Percentiles rank a stretch among this genome's conserved stretches.
These are phyloP conservation scores for Heterochromis multidens DNA, from an alignment of 2,113 vertebrate genomes.

Conservation along the genomic window DNA sequence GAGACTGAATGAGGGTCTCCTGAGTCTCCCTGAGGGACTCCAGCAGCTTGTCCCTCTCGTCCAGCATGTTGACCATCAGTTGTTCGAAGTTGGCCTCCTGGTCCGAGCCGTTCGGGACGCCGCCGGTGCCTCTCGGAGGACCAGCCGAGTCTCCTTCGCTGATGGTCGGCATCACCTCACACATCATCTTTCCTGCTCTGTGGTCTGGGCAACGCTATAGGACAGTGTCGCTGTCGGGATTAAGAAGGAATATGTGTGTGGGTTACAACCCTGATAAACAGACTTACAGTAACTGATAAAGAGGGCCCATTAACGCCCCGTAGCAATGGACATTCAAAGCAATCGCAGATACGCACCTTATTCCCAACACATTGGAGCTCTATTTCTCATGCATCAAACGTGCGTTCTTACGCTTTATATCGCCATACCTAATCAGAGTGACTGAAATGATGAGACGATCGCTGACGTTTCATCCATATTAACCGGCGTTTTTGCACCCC, in stretches of 20 bases:
- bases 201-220: slow-evolving; percentile 38
- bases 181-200: slow-evolving; percentile 84
- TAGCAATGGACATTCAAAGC: slow-evolving; percentile 10
- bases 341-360: slow-evolving; percentile 5
- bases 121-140: slow-evolving; percentile 74
- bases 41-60: slow-evolving; percentile 95
- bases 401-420: neutral
- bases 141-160: slow-evolving; percentile 91
- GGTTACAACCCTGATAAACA: slow-evolving; percentile 15
- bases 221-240: slow-evolving; percentile 44
- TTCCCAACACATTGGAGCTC: neutral
- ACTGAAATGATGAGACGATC: slow-evolving; percentile 37
- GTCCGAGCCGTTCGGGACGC: slow-evolving; percentile 82
- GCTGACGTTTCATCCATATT: slow-evolving; percentile 65
- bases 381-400: slow-evolving; percentile 6
- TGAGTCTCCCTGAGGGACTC: slow-evolving; percentile 94
- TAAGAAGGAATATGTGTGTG: neutral
- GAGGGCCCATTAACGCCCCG: slow-evolving; percentile 52
- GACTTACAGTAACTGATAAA: slow-evolving; percentile 29
- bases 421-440: slow-evolving; percentile 61
- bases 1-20: slow-evolving; percentile 87
- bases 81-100: slow-evolving; percentile 95
- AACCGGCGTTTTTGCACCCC: slow-evolving; percentile 59
- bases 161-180: slow-evolving; percentile 98
- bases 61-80: slow-evolving; percentile 99